Evolutionary conservation across 2,113 vertebrate genomes (phyloP).

Genomic region (Atrichornis clamosus): DNA sequence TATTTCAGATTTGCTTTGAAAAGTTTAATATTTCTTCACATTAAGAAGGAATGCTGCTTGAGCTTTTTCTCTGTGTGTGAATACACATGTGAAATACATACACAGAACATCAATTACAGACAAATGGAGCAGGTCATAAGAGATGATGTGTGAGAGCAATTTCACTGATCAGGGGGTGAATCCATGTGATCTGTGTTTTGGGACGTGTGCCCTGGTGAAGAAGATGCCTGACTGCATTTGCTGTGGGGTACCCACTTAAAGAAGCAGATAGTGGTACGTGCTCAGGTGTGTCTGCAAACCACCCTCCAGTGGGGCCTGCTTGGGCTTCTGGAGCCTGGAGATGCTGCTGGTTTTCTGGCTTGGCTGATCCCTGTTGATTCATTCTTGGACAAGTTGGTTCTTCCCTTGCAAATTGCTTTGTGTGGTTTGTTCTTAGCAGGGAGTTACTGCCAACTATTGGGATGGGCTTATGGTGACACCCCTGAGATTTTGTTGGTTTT

Average conservation of each 20-base stretch:
- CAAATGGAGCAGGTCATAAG: background rate
- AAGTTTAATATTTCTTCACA: background rate
- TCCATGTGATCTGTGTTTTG: rapidly evolving
- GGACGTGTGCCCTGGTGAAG: background rate
- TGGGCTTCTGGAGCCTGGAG: background rate
- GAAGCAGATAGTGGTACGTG: background rate
- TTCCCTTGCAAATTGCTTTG: background rate
- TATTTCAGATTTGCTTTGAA: background rate
- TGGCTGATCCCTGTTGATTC: background rate
- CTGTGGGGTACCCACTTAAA: background rate
- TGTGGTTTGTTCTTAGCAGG: background rate
- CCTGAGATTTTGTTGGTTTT: background rate
- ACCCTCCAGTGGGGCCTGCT: background rate
- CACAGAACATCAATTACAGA: background rate
- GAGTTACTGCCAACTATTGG: background rate
- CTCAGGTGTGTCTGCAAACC: background rate
- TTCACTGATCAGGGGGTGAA: background rate
- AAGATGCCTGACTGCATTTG: background rate
- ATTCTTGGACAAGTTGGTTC: background rate
- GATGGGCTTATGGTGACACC: background rate
- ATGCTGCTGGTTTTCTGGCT: background rate
- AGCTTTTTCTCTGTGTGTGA: background rate
- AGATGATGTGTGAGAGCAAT: background rate
- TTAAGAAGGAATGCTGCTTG: background rate
- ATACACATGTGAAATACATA: rapidly evolving